phyloP scores from a whole-genome alignment of 2,888 invertebrate genomes.

The Agrotis ipsilon region DNA sequence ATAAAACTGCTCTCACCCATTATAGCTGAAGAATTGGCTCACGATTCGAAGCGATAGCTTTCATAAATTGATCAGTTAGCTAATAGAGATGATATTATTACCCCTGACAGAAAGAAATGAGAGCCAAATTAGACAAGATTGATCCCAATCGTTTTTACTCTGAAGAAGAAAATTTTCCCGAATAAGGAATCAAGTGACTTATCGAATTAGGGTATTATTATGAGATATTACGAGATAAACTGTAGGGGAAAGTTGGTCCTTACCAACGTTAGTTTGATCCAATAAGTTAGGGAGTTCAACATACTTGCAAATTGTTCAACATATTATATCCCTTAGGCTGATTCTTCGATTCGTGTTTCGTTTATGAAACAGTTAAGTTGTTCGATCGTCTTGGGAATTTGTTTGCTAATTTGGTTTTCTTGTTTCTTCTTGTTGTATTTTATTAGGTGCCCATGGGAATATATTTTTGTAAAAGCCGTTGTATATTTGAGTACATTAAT shows the following conservation, averaged over 20 bases:
- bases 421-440: constrained; percentile 53
- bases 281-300: constrained; percentile 65
- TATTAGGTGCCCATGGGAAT: constrained; percentile 51
- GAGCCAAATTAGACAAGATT: constrained; percentile 54
- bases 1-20: constrained; percentile 47
- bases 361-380: constrained; percentile 61
- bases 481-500: not conserved
- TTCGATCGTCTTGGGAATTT: constrained; percentile 47
- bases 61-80: constrained; percentile 59
- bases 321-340: constrained; percentile 40
- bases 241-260: constrained; percentile 63
- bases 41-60: constrained; percentile 54
- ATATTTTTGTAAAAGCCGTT: constrained; percentile 5
- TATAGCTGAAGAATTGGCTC: constrained; percentile 53
- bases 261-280: constrained; percentile 64
- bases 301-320: constrained; percentile 61
- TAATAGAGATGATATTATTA: constrained; percentile 46
- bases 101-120: constrained; percentile 44
- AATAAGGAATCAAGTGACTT: constrained; percentile 53
- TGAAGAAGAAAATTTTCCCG: constrained; percentile 45
- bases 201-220: constrained; percentile 69
- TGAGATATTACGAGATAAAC: constrained; percentile 67
- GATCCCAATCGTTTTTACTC: constrained; percentile 47
- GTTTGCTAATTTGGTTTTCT: constrained; percentile 54
- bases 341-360: constrained; percentile 59